Conservation (phyloP, 2,113 vertebrate genomes). For the Abramis brama region DNA sequence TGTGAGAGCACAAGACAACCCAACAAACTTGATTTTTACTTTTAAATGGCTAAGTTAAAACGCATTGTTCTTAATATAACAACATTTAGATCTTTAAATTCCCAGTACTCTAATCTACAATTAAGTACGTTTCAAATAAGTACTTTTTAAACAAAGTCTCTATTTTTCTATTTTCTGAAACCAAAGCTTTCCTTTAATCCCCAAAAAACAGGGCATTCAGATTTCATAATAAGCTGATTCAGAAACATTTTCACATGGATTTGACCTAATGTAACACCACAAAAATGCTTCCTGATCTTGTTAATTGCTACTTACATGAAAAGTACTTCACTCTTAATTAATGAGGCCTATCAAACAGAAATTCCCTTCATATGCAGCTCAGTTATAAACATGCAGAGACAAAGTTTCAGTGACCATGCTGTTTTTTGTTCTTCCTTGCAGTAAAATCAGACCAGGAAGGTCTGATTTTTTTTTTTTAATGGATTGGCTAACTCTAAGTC, state of each 20-base stretch:
- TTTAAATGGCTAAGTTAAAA: background rate
- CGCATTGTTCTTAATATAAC: background rate
- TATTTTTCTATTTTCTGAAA: background rate
- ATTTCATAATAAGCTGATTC: background rate
- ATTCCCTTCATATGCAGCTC: background rate
- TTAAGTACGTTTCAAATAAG: background rate
- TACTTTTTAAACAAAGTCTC: too few species aligned
- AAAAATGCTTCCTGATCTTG: background rate
- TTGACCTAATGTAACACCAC: background rate
- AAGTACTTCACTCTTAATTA: background rate
- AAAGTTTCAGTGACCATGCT: background rate
- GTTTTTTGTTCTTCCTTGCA: background rate
- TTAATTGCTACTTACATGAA: background rate
- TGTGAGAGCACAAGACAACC: conserved; percentile 60
- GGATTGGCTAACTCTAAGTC: background rate
- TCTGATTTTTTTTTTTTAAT: background rate
- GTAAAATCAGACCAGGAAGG: background rate
- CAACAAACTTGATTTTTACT: conserved; percentile 52
- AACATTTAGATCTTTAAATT: background rate
- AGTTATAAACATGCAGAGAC: background rate
- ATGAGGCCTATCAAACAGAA: background rate
- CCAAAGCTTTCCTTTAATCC: background rate
- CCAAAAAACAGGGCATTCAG: background rate
- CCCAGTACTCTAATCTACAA: background rate
- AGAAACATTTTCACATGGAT: background rate